Evolutionary conservation across 2,888 invertebrate genomes (phyloP), one percentile per base, ranked within the genome.

Genomic region (Icerya purchasi): DNA sequence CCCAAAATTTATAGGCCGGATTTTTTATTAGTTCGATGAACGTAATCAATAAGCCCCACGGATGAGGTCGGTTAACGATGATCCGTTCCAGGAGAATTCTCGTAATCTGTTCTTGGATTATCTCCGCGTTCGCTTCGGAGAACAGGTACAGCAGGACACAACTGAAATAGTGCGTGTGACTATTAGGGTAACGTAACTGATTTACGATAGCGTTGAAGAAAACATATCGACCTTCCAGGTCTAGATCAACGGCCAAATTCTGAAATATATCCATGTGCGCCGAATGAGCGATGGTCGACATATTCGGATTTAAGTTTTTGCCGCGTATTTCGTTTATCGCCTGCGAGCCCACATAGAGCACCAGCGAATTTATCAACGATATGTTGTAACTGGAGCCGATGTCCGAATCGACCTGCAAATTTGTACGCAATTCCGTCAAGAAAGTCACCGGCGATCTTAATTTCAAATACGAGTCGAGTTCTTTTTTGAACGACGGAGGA

Each of bases 221-320:
- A 68, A 98, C 74, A 72, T 98, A 98, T 54, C 93, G 83, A 72
- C 96, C 98, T 76, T 98, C 97, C 14, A 89, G 94, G 72, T 98
- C 97, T 64, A 98, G 80, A 73, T 96, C 94, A 0, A 97, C 96
- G 1, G 94, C 94, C 66, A 98, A 79, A 75, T 96, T 97, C 75
- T 98, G 97, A 79, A 98, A 98, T 66, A 99, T 97, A 72, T 98
- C 98, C 96, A 98, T 98, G 72, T 94, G 97, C 0, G 97, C 87
- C 36, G 94, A 93, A 71, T 97, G 96, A 1, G 93, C 90, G 64
- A 99, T 96, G n/a, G 94, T 96, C 53, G 90, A 84, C 84, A 94
- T 93, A 70, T 86, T 94, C 1, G 96, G 94, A 1, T 89, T 85
- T 67, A 86, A 84, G 54, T 89, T 86, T 72, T 94, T 94, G 67